phyloP scores from a whole-genome alignment of 2,888 invertebrate species.

The Tiliacea citrago region DNA sequence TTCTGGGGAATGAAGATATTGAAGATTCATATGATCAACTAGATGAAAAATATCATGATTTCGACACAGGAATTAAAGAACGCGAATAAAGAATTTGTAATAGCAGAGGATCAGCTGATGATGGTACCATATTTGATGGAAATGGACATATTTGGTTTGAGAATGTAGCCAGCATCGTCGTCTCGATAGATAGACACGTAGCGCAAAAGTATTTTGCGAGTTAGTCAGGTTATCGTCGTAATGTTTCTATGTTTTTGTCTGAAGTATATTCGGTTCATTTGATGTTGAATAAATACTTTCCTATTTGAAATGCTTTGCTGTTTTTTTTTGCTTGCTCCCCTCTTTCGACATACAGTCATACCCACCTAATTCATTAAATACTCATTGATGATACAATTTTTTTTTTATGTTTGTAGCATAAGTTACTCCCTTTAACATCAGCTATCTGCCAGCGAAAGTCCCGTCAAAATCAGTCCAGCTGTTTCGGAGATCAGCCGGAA shows the following conservation, averaged over 20 bases:
- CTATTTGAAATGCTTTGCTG: slow-evolving; percentile 60
- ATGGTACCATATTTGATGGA: slow-evolving; percentile 43
- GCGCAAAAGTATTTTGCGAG: slow-evolving; percentile 71
- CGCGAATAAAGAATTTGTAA: slow-evolving; percentile 25
- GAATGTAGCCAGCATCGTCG: slow-evolving; percentile 60
- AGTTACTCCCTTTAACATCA: no score
- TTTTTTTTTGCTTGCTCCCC: slow-evolving; percentile 56
- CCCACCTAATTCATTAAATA: not conserved
- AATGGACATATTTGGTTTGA: slow-evolving; percentile 54
- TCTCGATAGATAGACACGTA: slow-evolving; percentile 68
- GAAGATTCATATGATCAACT: slow-evolving; percentile 41
- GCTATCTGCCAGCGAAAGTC: no score
- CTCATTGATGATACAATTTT: not conserved
- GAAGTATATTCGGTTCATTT: slow-evolving; percentile 78
- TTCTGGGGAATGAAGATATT: slow-evolving; percentile 48
- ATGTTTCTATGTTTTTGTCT: slow-evolving; percentile 73
- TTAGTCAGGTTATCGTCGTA: slow-evolving; percentile 76
- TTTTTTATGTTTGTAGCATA: no score
- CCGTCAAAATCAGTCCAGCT: no score
- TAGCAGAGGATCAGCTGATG: slow-evolving; percentile 41
- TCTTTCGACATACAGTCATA: not conserved
- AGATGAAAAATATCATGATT: slow-evolving; percentile 36
- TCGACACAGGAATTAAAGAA: slow-evolving; percentile 38
- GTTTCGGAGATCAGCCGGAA: no score
- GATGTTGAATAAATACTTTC: slow-evolving; percentile 86